Percentiles rank a stretch among this genome's conserved stretches.
These are phyloP conservation scores for Panagrolaimus sp. DNA, from an alignment of 1,140 invertebrate genomes.

Conservation along the genomic window DNA sequence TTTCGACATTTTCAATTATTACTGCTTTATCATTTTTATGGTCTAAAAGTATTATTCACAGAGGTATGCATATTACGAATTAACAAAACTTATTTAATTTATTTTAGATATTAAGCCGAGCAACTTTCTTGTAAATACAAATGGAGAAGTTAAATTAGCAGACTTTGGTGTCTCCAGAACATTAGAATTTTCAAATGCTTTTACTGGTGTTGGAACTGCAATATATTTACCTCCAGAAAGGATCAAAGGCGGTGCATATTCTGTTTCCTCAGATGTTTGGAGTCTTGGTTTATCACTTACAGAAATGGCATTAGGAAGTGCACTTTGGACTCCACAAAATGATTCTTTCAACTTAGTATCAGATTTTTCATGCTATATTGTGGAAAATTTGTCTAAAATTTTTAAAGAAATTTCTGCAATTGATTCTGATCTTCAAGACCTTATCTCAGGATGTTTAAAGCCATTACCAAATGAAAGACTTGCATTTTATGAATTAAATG, in stretches of 20 bases:
- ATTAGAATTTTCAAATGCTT: constrained; percentile 60
- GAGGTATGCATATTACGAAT: constrained; percentile 52
- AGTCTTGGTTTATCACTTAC: constrained; percentile 60
- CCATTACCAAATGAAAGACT: not conserved
- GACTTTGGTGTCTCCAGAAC: constrained; percentile 62
- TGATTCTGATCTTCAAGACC: not conserved
- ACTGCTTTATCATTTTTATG: constrained; percentile 61
- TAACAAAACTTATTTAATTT: not conserved
- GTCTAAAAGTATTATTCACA: constrained; percentile 61
- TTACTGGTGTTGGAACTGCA: constrained; percentile 61
- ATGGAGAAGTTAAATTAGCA: constrained; percentile 61
- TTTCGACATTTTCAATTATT: constrained; percentile 59
- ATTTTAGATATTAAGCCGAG: constrained; percentile 61
- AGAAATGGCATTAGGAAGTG: constrained; percentile 58
- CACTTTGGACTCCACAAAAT: not conserved
- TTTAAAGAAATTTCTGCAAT: not conserved
- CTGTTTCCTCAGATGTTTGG: constrained; percentile 59
- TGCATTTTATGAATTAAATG: no score
- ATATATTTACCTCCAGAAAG: constrained; percentile 62
- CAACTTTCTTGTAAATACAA: constrained; percentile 61
- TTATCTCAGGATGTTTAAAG: not conserved
- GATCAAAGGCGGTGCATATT: constrained; percentile 58
- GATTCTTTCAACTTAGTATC: not conserved
- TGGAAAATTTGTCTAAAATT: not conserved
- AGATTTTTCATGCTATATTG: not conserved